These are phyloP conservation scores for Pongo pygmaeus DNA, from an alignment of 2,113 vertebrate genomes.

Conservation along the genomic window DNA sequence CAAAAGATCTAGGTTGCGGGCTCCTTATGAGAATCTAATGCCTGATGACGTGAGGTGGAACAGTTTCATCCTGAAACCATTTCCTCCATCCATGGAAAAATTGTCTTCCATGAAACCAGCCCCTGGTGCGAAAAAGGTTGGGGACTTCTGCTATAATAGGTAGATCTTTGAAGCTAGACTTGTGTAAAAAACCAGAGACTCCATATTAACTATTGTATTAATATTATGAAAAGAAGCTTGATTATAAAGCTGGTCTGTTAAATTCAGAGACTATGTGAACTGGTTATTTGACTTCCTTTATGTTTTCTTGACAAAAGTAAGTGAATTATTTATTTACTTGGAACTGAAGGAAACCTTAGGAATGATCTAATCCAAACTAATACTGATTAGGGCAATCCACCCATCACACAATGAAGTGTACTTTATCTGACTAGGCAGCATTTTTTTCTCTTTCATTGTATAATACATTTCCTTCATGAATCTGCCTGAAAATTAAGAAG, in stretches of 20 bases:
- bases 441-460: neutral
- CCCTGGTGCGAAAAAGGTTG: no score
- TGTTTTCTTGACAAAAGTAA: slow-evolving; percentile 3
- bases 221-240: slow-evolving; percentile 1
- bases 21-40: no score
- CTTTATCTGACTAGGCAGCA: neutral
- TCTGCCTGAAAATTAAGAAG: neutral
- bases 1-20: no score
- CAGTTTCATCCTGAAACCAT: no score
- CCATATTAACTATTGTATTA: neutral
- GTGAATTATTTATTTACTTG: neutral
- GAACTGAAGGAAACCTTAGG: neutral
- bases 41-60: no score
- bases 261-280: neutral
- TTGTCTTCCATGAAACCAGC: no score
- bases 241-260: neutral
- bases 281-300: neutral
- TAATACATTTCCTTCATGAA: neutral
- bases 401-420: neutral
- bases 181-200: neutral
- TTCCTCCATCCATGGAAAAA: no score
- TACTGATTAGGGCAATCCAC: neutral
- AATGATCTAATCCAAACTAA: neutral
- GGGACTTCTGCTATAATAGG: neutral
- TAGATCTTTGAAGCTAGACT: neutral